Percentiles rank a stretch among this genome's conserved stretches.
These are phyloP conservation scores for Botia almorhae DNA, from an alignment of 2,797 vertebrate genomes.

Conservation along the genomic window DNA sequence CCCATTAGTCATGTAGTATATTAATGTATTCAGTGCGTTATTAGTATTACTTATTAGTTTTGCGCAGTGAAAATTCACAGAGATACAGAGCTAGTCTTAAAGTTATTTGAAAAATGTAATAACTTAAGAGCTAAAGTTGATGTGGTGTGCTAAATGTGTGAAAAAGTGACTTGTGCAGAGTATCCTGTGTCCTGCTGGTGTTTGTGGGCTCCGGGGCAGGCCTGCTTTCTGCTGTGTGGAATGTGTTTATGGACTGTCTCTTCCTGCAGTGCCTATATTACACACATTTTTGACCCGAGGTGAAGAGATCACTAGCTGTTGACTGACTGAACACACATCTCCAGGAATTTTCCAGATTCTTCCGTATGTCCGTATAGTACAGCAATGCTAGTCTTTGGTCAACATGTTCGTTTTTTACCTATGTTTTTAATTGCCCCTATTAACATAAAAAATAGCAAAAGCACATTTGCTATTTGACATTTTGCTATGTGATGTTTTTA, in stretches of 20 bases:
- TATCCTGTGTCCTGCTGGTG: slow-evolving; percentile 20
- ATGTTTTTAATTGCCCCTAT: background rate
- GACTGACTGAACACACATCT: slow-evolving; percentile 59
- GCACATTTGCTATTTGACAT: background rate
- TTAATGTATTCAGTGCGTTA: too few relatives aligned
- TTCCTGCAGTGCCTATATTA: slow-evolving; percentile 50
- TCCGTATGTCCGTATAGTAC: slow-evolving; percentile 47
- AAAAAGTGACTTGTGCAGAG: slow-evolving; percentile 32
- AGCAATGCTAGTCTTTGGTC: slow-evolving; percentile 15
- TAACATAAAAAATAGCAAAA: background rate
- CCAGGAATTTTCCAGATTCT: slow-evolving; percentile 59
- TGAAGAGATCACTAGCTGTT: slow-evolving; percentile 52
- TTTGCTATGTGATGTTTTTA: background rate
- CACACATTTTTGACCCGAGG: slow-evolving; percentile 59
- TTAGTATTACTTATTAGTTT: background rate
- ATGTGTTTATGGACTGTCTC: slow-evolving; percentile 62
- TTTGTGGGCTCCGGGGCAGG: slow-evolving; percentile 30
- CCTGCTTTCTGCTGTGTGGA: slow-evolving; percentile 56
- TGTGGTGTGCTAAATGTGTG: slow-evolving; percentile 33
- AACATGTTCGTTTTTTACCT: background rate
- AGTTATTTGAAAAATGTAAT: slow-evolving; percentile 13
- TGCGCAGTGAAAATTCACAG: background rate
- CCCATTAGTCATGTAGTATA: too few relatives aligned
- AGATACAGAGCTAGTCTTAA: background rate
- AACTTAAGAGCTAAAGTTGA: background rate